phyloP scores from a whole-genome alignment of 1,140 invertebrate species.

The Drosophila lowei region DNA sequence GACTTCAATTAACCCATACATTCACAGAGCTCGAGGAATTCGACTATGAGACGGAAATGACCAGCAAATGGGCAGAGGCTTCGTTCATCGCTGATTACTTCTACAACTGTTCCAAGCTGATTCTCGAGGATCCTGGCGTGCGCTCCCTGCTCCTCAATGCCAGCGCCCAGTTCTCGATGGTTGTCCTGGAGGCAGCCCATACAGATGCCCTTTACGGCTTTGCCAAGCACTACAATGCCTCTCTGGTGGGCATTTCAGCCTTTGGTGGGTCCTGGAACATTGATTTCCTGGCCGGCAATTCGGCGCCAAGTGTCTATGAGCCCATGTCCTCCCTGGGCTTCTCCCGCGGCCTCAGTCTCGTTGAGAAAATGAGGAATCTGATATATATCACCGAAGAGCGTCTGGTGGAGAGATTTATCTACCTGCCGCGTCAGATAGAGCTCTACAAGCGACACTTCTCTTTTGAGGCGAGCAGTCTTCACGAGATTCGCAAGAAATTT shows the following conservation, averaged over 20 bases:
- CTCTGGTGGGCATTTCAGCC: constrained; percentile 61
- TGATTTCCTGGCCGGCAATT: constrained; percentile 61
- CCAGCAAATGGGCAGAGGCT: constrained; percentile 52
- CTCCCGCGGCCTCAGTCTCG: constrained; percentile 71
- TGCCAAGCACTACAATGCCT: constrained; percentile 61
- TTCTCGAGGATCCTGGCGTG: constrained; percentile 48
- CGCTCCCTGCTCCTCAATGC: constrained; percentile 48
- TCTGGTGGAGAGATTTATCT: constrained; percentile 37
- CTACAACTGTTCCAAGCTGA: constrained; percentile 32
- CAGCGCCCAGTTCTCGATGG: constrained; percentile 54
- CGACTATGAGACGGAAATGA: background rate
- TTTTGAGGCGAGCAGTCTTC: constrained; percentile 16
- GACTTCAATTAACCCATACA: background rate
- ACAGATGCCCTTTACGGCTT: constrained; percentile 69
- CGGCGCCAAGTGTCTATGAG: constrained; percentile 74
- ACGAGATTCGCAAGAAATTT: constrained; percentile 51
- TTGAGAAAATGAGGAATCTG: constrained; percentile 81
- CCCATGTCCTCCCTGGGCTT: constrained; percentile 67
- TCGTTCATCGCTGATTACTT: constrained; percentile 25
- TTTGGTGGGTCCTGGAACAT: constrained; percentile 65
- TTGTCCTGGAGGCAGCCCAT: constrained; percentile 61
- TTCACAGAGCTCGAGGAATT: constrained; percentile 12
- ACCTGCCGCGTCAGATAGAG: constrained; percentile 64
- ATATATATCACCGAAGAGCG: constrained; percentile 60
- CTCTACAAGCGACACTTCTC: constrained; percentile 71